Evolutionary conservation across 2,888 invertebrate species (phyloP).

Genomic region (Aleiodes testaceus): DNA sequence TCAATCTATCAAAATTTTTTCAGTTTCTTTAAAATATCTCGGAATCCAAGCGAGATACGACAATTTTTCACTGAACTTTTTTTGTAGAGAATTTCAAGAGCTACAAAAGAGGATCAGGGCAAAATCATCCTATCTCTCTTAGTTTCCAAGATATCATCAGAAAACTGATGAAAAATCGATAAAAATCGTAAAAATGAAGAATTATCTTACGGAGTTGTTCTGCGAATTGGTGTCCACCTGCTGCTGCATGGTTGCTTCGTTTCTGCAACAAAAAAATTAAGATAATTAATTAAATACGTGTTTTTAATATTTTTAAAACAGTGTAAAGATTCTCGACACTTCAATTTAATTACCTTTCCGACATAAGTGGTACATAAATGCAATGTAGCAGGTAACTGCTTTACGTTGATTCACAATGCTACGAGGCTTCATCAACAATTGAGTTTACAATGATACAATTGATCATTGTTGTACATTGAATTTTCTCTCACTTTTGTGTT

Average conservation of each 20-base stretch:
- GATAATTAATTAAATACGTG: not conserved
- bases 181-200: not conserved
- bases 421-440: slow-evolving; percentile 71
- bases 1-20: not conserved
- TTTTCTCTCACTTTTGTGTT: slow-evolving; percentile 32
- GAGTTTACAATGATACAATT: slow-evolving; percentile 67
- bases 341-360: slow-evolving; percentile 64
- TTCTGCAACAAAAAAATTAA: slow-evolving; percentile 68
- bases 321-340: not conserved
- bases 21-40: too few species aligned
- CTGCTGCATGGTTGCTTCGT: slow-evolving; percentile 77
- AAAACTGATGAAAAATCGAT: too few species aligned
- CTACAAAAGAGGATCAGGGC: too few species aligned
- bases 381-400: slow-evolving; percentile 71
- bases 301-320: not conserved
- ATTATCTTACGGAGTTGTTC: slow-evolving; percentile 76
- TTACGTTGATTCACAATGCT: slow-evolving; percentile 68
- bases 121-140: not conserved
- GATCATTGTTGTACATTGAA: slow-evolving; percentile 66
- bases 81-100: too few species aligned
- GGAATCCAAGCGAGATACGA: too few species aligned
- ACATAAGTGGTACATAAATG: slow-evolving; percentile 73
- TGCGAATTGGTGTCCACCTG: slow-evolving; percentile 77
- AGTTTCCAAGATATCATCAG: not conserved
- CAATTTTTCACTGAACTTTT: too few species aligned